A percentile compares a stretch with the other conserved stretches of the same genome.
phyloP scores from a whole-genome alignment of 23 tunicate species.

The Trididemnum clinides region DNA sequence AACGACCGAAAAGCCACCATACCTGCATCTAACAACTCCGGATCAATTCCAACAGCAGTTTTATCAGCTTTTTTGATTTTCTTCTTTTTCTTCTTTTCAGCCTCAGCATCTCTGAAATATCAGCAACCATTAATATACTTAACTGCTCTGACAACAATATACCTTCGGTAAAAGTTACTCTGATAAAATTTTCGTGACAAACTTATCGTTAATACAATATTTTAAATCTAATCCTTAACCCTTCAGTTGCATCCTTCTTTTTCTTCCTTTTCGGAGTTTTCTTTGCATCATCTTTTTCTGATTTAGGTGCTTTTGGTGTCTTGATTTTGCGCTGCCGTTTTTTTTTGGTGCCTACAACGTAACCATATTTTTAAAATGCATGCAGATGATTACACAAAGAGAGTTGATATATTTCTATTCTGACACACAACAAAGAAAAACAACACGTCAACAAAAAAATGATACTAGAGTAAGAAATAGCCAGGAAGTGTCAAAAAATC shows the following conservation, averaged over 20 bases:
- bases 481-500: too few relatives aligned
- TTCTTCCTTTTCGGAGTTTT: constrained; percentile 78
- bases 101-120: neutral
- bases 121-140: too few relatives aligned
- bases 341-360: constrained; percentile 50
- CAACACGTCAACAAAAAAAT: too few relatives aligned
- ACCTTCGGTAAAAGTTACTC: too few relatives aligned
- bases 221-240: constrained; percentile 10
- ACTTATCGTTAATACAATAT: neutral
- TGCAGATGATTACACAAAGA: too few relatives aligned
- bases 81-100: constrained; percentile 67
- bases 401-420: too few relatives aligned
- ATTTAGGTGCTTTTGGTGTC: constrained; percentile 15
- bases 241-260: constrained; percentile 46
- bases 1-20: neutral
- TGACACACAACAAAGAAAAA: too few relatives aligned
- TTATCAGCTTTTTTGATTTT: constrained; percentile 23
- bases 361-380: too few relatives aligned
- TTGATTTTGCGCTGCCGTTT: constrained; percentile 46
- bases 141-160: too few relatives aligned
- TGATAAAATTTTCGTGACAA: too few relatives aligned
- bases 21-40: neutral
- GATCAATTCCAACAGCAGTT: neutral
- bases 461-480: too few relatives aligned
- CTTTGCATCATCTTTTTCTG: constrained; percentile 48